phyloP scores from a whole-genome alignment of 2,113 vertebrate species.

The Platanista minor region DNA sequence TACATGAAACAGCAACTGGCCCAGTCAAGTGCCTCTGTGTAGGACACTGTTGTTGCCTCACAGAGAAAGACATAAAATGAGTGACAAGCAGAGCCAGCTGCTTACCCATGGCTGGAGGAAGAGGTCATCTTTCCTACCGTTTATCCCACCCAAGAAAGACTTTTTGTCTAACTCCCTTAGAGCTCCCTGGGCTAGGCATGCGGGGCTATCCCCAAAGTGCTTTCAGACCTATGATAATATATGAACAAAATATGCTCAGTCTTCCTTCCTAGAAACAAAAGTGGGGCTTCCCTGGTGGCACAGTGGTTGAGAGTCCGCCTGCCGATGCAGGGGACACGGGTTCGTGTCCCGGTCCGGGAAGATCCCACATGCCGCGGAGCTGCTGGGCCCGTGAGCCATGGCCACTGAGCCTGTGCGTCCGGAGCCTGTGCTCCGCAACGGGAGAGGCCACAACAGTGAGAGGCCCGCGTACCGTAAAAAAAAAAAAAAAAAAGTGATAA shows the following conservation, averaged over 20 bases:
- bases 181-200: neutral
- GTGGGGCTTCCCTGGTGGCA: too few relatives aligned
- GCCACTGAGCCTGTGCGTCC: too few relatives aligned
- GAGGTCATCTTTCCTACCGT: neutral
- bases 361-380: too few relatives aligned
- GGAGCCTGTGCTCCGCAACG: too few relatives aligned
- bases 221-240: neutral
- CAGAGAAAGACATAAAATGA: neutral
- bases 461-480: too few relatives aligned
- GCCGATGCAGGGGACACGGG: too few relatives aligned
- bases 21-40: neutral
- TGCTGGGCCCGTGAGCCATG: too few relatives aligned
- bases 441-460: too few relatives aligned
- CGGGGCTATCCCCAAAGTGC: neutral
- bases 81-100: neutral
- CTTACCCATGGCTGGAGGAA: neutral
- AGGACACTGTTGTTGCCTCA: neutral
- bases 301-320: too few relatives aligned
- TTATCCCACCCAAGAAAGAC: neutral
- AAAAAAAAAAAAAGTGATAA: neutral
- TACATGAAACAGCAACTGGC: neutral
- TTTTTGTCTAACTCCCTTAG: neutral
- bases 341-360: too few relatives aligned
- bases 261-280: neutral
- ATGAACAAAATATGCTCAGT: neutral